Evolutionary conservation across 23 tunicate species (phyloP), one percentile per base, ranked within the genome.

Genomic region (Diplosoma virens): DNA sequence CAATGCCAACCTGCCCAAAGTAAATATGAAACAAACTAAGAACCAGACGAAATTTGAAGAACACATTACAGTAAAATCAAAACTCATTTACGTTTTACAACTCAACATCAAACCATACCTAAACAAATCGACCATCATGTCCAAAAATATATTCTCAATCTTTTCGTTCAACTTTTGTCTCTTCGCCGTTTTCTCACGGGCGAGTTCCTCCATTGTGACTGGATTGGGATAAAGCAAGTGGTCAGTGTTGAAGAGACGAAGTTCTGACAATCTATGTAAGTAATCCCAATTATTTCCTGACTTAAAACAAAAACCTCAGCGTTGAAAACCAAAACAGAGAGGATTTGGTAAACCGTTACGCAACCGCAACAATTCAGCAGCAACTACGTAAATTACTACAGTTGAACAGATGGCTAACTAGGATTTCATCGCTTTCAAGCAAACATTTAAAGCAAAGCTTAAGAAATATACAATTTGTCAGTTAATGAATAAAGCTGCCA

Each of bases 71-170:
- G 50, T 41, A 7, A 41, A 41, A 41, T 14, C 50, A 9, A 41
- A 9, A 41, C 50, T 7, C 9, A 14, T 41, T 41, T 41, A 41
- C 50, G n/a, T 41, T 41, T 41, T 7, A 41, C 9, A 41, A 41
- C 50, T 14, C 9, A 41, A 25, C 14, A 5, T 56, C 64, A 56
- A 56, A 56, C 6, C 5, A 34, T 68, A 88, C 95, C 95, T 76
- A 34, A 88, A 88, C 22, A 88, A 26, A 59, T 88, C 87, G 59
- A 88, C 78, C 95, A 88, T 88, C 82, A 88, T 74, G 28, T 82
- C 87, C 76, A 82, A 67, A 53, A 88, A 88, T 18, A 77, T 70
- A 22, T 59, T 37, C 59, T 81, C 58, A 3, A 88, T 82, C 32
- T 82, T 69, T 33, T 41, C 55, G 78, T 88, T 88, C 41, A 72